phyloP scores from a whole-genome alignment of 2,113 vertebrate genomes.

The Corythornis cristatus region DNA sequence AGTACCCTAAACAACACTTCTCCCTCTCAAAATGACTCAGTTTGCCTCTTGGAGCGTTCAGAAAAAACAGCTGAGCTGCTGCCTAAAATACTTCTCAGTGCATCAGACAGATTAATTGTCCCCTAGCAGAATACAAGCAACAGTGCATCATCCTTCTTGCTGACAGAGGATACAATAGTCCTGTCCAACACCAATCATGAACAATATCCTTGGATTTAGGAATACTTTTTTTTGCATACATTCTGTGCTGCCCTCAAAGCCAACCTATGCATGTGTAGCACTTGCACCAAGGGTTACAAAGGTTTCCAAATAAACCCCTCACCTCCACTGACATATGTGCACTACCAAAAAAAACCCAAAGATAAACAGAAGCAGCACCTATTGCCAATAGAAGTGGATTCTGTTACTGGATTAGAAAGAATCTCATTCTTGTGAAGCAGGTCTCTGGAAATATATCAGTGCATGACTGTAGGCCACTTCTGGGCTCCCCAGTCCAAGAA shows the following conservation, averaged over 20 bases:
- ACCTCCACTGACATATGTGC: accelerated
- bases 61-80: neutral
- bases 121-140: neutral
- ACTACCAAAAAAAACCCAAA: neutral
- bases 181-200: neutral
- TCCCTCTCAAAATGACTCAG: neutral
- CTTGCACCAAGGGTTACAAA: neutral
- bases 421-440: neutral
- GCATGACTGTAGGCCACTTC: accelerated
- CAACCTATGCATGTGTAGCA: neutral
- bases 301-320: neutral
- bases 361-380: neutral
- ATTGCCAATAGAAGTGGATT: neutral
- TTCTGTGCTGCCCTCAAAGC: neutral
- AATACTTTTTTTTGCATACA: neutral
- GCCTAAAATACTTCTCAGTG: neutral
- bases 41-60: neutral
- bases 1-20: neutral
- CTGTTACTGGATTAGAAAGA: neutral
- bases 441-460: neutral
- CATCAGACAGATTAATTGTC: neutral
- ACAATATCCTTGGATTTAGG: neutral
- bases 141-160: neutral
- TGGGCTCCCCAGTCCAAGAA: no score
- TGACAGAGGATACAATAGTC: neutral